Base-by-base conservation (phyloP, 2,797 vertebrate species). In the Lemur catta region DNA sequence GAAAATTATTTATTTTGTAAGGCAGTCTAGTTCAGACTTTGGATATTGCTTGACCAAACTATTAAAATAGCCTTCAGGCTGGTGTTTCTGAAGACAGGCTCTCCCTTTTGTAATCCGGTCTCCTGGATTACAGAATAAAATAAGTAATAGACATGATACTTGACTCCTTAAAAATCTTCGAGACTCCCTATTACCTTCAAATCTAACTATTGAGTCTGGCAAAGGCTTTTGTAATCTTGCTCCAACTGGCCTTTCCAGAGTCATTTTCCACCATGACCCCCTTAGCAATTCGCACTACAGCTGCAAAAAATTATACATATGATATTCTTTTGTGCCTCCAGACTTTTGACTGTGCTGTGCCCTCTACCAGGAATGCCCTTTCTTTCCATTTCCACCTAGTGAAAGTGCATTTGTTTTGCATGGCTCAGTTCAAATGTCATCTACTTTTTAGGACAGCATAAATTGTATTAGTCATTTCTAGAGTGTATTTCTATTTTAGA, bases 91-190 rank as follows among this genome's bases (percentile, higher is more conserved):
- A 35, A 75, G 35, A 41, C 30, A 55, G 28, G 2, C 1, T 84
- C 72, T 93, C 57, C 57, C 24, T 67, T 50, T 52, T 52, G 7
- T 33, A 84, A 74, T 57, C 33, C 22, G 81, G 43, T 14, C 26
- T 18, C 20, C 30, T 79, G 6, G 3, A 43, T 71, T 89, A n/a
- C 22, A 69, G 55, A 61, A 59, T 15, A 55, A 87, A 91, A 82
- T 76, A 35, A 86, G 69, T 80, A 76, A 87, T 48, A 94, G 52
- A 18, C 30, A 76, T 1, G 15, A 71, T 61, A 18, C 8, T 52
- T 55, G 65, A 33, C 67, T 92, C 82, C 14, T 71, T 94, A 86
- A 93, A 91, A 89, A 28, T 67, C 50, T 74, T 84, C 76, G 91
- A 69, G 38, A 52, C 3, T 76, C 30, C 13, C 2, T 48, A 24